phyloP scores from a whole-genome alignment of 2,888 invertebrate genomes.

The Camptogramma bilineatum region DNA sequence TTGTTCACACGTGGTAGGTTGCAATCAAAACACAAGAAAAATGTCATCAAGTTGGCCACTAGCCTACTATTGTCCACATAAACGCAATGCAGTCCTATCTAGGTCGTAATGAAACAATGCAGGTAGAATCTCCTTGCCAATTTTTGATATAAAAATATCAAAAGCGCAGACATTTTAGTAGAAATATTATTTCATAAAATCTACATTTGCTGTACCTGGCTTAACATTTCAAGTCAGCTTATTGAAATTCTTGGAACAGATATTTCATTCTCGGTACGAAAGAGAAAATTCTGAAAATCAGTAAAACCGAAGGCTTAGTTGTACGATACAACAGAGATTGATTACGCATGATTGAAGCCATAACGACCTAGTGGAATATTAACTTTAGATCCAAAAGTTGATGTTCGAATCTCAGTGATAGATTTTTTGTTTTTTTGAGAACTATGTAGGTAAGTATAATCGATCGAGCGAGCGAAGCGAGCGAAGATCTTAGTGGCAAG shows the following conservation, averaged over 20 bases:
- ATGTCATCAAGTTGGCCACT: not conserved
- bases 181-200: constrained; percentile 14
- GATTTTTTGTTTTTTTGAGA: too few species aligned
- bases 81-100: constrained; percentile 20
- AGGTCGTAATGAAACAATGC: constrained; percentile 13
- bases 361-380: not conserved
- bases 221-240: constrained; percentile 6
- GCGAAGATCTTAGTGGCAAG: too few species aligned
- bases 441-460: too few species aligned
- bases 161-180: not conserved
- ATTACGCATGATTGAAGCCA: not conserved
- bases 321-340: not conserved
- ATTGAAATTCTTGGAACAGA: constrained; percentile 11
- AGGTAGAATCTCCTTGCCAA: constrained; percentile 9
- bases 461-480: too few species aligned
- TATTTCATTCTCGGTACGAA: not conserved
- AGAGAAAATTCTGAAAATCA: not conserved
- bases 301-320: not conserved
- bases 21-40: too few species aligned
- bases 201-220: not conserved
- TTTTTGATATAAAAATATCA: constrained; percentile 2
- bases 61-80: not conserved
- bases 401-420: too few species aligned
- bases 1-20: too few species aligned
- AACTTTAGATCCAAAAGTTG: too few species aligned